phyloP scores from a whole-genome alignment of 2,888 invertebrate genomes.

The Drosophila prostipennis region DNA sequence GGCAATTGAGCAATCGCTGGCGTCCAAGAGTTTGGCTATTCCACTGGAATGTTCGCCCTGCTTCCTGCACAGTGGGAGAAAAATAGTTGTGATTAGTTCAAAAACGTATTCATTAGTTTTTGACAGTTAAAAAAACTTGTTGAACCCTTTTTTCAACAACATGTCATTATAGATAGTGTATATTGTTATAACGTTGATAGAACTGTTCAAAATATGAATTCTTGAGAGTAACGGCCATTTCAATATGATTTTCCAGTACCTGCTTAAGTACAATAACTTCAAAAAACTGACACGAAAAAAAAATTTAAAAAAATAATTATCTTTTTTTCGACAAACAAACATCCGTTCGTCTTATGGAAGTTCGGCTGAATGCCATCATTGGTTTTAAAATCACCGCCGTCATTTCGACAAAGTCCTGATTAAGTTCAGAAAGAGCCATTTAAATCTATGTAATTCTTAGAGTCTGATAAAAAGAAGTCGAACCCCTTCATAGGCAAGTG shows the following conservation, averaged over 20 bases:
- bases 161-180: too few relatives aligned
- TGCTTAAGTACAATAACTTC: too few relatives aligned
- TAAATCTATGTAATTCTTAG: neutral
- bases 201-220: too few relatives aligned
- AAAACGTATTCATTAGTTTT: neutral
- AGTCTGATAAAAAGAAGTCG: neutral
- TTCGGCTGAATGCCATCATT: neutral
- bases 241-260: too few relatives aligned
- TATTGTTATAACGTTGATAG: too few relatives aligned
- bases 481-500: neutral
- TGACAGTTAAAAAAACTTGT: too few relatives aligned
- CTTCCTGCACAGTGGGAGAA: too few relatives aligned
- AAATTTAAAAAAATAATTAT: neutral
- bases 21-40: neutral
- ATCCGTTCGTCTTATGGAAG: neutral
- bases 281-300: neutral
- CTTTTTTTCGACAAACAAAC: too few relatives aligned
- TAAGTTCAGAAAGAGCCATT: neutral
- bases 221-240: too few relatives aligned
- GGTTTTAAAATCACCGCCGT: neutral
- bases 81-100: neutral
- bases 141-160: too few relatives aligned
- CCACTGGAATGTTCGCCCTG: neutral
- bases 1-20: constrained; percentile 3
- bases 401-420: neutral